A percentile compares a stretch with the other conserved stretches of the same genome.
These are phyloP conservation scores for Enteromius unitaeniatus DNA, from an alignment of 2,797 vertebrate genomes.

Conservation along the genomic window DNA sequence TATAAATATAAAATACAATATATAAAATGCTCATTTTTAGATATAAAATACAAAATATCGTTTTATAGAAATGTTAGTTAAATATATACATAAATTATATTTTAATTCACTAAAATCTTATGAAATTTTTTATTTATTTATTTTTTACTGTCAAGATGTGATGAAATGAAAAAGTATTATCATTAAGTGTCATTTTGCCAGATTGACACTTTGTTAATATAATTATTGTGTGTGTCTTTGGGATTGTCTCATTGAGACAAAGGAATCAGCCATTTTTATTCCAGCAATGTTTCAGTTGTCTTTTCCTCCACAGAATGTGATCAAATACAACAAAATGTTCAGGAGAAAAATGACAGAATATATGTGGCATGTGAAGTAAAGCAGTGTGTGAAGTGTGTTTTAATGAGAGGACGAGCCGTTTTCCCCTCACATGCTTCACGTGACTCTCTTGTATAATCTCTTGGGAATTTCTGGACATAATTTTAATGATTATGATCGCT, in stretches of 20 bases:
- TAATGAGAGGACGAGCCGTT: neutral
- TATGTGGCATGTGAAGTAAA: neutral
- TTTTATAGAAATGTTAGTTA: no score
- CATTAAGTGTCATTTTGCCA: neutral
- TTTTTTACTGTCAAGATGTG: no score
- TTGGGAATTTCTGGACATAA: conserved; percentile 17
- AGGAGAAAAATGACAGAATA: neutral
- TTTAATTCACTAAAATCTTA: neutral
- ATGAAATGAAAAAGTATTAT: neutral
- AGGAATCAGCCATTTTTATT: neutral
- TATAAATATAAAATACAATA: no score
- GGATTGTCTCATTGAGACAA: neutral
- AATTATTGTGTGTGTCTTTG: neutral
- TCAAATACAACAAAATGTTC: neutral
- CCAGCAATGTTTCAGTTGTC: neutral
- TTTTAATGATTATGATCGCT: conserved; percentile 36
- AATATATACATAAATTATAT: neutral
- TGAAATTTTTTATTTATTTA: neutral
- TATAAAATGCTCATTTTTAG: no score
- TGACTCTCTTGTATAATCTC: conserved; percentile 35
- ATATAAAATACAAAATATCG: no score
- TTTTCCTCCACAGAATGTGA: neutral
- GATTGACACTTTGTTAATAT: neutral
- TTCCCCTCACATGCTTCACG: conserved; percentile 15
- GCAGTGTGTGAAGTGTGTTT: conserved; percentile 1